Percentiles rank a stretch among this genome's conserved stretches.
phyloP scores from a whole-genome alignment of 2,888 invertebrate species.

The Itoplectis maculator region DNA sequence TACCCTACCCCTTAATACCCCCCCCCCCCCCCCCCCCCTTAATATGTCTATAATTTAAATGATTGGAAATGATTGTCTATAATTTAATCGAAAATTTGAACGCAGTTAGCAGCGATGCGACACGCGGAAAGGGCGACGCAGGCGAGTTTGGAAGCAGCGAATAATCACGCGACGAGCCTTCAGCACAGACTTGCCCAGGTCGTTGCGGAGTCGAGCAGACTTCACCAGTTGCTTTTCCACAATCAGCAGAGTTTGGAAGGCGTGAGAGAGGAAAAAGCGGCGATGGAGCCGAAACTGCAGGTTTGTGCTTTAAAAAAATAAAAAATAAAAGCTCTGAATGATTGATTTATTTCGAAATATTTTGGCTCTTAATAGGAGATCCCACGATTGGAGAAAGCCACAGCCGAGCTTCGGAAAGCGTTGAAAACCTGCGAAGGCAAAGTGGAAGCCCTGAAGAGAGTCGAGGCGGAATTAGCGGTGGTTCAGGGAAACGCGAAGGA shows the following conservation, averaged over 20 bases:
- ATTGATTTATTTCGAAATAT: neutral
- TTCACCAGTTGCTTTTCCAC: conserved; percentile 85
- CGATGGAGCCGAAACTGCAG: conserved; percentile 74
- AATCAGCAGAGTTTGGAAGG: conserved; percentile 86
- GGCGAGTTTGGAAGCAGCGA: conserved; percentile 86
- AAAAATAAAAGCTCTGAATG: neutral
- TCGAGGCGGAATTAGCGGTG: conserved; percentile 46
- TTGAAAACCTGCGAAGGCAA: conserved; percentile 71
- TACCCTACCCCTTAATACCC: no score
- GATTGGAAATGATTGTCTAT: conserved; percentile 5
- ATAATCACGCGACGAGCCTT: conserved; percentile 85
- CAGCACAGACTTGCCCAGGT: conserved; percentile 85
- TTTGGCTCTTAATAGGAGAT: conserved; percentile 74
- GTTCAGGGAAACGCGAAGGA: conserved; percentile 68
- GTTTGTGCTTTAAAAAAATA: conserved; percentile 75
- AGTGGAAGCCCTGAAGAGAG: conserved; percentile 71
- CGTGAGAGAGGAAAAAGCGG: conserved; percentile 79
- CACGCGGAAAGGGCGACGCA: conserved; percentile 85
- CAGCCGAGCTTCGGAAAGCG: conserved; percentile 73
- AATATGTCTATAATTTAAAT: no score
- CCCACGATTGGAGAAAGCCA: conserved; percentile 77
- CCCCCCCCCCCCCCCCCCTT: no score
- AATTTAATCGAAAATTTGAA: conserved; percentile 26
- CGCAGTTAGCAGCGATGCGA: conserved; percentile 85
- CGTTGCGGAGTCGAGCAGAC: conserved; percentile 84